These are phyloP conservation scores for Synergus japonicus DNA, from an alignment of 2,888 invertebrate species.

Conservation along the genomic window DNA sequence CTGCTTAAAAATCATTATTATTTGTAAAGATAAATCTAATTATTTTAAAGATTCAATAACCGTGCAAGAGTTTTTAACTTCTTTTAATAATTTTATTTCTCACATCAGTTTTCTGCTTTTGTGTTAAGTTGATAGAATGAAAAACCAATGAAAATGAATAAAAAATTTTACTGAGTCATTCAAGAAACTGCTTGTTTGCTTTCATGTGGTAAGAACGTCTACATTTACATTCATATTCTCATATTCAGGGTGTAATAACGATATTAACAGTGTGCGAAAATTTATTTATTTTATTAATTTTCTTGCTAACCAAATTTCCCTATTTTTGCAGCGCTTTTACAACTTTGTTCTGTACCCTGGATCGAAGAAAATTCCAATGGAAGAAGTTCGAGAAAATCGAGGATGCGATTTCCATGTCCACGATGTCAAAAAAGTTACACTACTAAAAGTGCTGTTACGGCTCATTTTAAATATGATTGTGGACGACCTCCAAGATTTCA, in stretches of 20 bases:
- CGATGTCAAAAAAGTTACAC: constrained; percentile 71
- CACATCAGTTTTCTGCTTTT: background rate
- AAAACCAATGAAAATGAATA: background rate
- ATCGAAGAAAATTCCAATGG: constrained; percentile 58
- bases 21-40: background rate
- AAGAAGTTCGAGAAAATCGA: constrained; percentile 52
- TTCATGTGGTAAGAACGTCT: background rate
- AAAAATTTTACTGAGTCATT: background rate
- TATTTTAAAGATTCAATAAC: background rate
- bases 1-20: background rate
- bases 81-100: background rate
- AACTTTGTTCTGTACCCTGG: constrained; percentile 61
- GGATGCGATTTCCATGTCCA: constrained; percentile 66
- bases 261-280: background rate
- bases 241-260: background rate
- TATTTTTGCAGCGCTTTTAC: constrained; percentile 64
- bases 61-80: background rate
- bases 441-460: constrained; percentile 67
- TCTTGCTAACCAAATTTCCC: constrained; percentile 10
- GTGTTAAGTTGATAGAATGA: background rate
- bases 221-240: background rate
- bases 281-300: background rate
- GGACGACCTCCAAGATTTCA: constrained; percentile 72
- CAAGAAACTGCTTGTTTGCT: background rate
- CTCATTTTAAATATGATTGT: constrained; percentile 76